phyloP scores from a whole-genome alignment of 2,113 vertebrate genomes.

The Lipotes vexillifer region DNA sequence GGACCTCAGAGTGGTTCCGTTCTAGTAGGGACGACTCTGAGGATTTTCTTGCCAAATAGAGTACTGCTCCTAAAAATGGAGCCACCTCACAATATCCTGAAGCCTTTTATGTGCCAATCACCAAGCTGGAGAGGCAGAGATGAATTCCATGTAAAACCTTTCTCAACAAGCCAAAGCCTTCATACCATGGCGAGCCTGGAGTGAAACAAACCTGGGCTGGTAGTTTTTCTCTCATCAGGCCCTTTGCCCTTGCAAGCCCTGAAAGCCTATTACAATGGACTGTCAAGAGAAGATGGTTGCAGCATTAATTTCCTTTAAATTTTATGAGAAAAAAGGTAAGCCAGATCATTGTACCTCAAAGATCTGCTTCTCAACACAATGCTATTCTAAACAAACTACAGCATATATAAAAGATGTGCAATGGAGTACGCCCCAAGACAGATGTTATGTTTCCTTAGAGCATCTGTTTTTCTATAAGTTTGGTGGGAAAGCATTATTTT shows the following conservation, averaged over 20 bases:
- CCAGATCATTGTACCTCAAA: not conserved
- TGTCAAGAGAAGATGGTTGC: not conserved
- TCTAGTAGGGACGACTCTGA: not conserved
- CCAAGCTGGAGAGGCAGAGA: not conserved
- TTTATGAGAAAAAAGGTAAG: not conserved
- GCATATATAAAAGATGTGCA: not conserved
- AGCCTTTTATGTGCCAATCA: not conserved
- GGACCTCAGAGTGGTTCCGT: not conserved
- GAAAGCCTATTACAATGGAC: not conserved
- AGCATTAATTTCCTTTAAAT: not conserved
- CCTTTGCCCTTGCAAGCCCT: not conserved
- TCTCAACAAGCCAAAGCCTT: not conserved
- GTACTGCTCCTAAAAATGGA: not conserved
- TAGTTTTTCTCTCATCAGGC: not conserved
- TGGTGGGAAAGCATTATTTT: not conserved
- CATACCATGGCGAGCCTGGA: accelerated
- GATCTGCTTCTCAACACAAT: not conserved
- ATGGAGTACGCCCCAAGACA: not conserved
- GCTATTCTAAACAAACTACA: not conserved
- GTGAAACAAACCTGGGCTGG: not conserved
- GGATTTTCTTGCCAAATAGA: not conserved
- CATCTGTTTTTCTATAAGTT: not conserved
- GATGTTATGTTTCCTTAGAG: not conserved
- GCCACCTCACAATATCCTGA: not conserved
- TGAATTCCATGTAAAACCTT: not conserved